Evolutionary conservation across 2,113 vertebrate species (phyloP).

Genomic region (Camelus bactrianus): DNA sequence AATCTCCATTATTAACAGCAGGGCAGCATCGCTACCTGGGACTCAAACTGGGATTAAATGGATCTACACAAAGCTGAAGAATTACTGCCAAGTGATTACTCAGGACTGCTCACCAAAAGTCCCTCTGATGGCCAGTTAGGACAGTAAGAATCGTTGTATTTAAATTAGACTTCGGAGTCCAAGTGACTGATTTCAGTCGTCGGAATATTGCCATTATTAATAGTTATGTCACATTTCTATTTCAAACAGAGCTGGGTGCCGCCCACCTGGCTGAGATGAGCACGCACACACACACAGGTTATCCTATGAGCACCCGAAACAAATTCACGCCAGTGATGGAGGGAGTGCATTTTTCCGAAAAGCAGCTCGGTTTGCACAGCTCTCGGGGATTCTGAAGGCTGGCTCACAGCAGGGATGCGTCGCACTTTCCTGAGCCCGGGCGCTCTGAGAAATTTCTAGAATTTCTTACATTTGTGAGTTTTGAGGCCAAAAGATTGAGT

Average conservation of each 20-base stretch:
- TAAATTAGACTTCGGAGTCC: slow-evolving; percentile 61
- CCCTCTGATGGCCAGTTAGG: background rate
- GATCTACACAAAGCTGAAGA: slow-evolving; percentile 31
- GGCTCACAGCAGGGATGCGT: background rate
- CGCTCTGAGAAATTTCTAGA: background rate
- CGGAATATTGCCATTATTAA: slow-evolving; percentile 31
- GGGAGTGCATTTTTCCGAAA: slow-evolving; percentile 9
- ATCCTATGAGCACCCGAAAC: background rate
- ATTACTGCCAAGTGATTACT: slow-evolving; percentile 27
- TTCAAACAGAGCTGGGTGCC: slow-evolving; percentile 18
- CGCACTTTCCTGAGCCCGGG: background rate
- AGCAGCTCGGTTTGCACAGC: background rate
- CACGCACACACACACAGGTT: background rate
- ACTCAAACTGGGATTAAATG: background rate
- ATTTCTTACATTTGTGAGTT: background rate
- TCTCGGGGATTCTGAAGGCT: background rate
- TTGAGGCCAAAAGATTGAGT: background rate
- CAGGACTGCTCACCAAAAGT: background rate
- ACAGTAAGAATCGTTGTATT: background rate
- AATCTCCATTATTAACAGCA: slow-evolving; percentile 55
- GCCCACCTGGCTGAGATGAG: background rate
- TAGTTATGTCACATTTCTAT: slow-evolving; percentile 37
- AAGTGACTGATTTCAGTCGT: slow-evolving; percentile 48
- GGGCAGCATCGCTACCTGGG: slow-evolving; percentile 32
- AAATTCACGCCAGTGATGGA: background rate